These are phyloP conservation scores for Lochmaea capreae DNA, from an alignment of 2,888 invertebrate genomes.

Conservation along the genomic window DNA sequence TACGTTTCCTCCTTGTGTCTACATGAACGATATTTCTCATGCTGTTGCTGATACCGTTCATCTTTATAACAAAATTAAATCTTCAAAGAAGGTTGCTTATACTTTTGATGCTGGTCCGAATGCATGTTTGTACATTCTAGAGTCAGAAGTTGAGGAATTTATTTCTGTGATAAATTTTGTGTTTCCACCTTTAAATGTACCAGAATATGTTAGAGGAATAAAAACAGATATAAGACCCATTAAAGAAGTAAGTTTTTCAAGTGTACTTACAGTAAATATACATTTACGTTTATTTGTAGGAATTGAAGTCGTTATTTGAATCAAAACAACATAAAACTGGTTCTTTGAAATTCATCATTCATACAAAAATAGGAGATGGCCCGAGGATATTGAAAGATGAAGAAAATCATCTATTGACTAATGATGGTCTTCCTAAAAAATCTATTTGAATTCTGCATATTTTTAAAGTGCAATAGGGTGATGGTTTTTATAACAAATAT, in stretches of 20 bases:
- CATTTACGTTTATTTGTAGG: conserved; percentile 44
- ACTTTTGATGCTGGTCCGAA: conserved; percentile 99
- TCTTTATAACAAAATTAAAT: conserved; percentile 78
- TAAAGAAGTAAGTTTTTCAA: conserved; percentile 35
- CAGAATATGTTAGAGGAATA: conserved; percentile 72
- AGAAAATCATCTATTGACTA: conserved; percentile 67
- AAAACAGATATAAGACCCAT: conserved; percentile 50
- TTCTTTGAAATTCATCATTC: conserved; percentile 83
- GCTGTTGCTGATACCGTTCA: conserved; percentile 85
- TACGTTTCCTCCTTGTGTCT: conserved; percentile 92
- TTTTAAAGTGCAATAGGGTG: not conserved
- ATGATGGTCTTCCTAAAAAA: conserved; percentile 65
- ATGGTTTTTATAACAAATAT: not conserved
- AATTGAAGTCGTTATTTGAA: conserved; percentile 45
- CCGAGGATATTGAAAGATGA: conserved; percentile 70
- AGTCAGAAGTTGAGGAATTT: conserved; percentile 79
- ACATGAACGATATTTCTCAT: conserved; percentile 91
- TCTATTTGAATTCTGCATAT: not conserved
- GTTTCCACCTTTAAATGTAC: conserved; percentile 76
- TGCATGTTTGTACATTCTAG: conserved; percentile 87
- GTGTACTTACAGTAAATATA: too few relatives aligned
- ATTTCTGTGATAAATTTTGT: conserved; percentile 75
- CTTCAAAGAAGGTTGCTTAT: conserved; percentile 84
- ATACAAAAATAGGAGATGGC: conserved; percentile 85
- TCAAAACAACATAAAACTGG: conserved; percentile 62